Evolutionary conservation across 2,888 invertebrate genomes (phyloP).

Genomic region (Brachynemurus nebulosus): DNA sequence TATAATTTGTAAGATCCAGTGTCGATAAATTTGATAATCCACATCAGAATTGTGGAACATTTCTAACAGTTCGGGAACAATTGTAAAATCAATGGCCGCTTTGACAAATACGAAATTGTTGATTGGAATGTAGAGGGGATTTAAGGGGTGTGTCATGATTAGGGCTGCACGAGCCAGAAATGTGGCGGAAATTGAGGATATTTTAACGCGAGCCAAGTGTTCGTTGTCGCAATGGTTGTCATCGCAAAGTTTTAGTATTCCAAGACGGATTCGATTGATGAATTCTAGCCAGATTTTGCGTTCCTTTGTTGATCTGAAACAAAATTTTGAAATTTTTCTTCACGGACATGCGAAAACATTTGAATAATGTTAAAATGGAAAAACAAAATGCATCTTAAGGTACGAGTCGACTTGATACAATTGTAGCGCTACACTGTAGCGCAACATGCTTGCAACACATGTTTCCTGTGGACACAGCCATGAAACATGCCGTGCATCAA

Average conservation of each 20-base stretch:
- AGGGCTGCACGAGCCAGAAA: constrained; percentile 58
- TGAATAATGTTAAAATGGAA: no score
- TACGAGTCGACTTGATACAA: no score
- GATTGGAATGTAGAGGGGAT: constrained; percentile 64
- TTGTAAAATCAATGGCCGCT: constrained; percentile 55
- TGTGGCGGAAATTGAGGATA: constrained; percentile 46
- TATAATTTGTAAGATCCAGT: constrained; percentile 67
- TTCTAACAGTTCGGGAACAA: constrained; percentile 78
- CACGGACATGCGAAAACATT: no score
- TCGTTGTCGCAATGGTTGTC: constrained; percentile 19
- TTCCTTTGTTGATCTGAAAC: constrained; percentile 38
- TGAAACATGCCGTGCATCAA: no score
- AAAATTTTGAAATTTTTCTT: constrained; percentile 2
- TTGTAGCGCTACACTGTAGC: no score
- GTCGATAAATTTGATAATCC: constrained; percentile 48
- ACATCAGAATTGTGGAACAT: constrained; percentile 69
- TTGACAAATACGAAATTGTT: constrained; percentile 67
- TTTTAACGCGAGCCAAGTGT: no score
- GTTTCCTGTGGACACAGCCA: no score
- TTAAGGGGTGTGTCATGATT: constrained; percentile 57
- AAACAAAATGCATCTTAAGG: no score
- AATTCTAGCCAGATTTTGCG: constrained; percentile 52
- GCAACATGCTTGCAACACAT: no score
- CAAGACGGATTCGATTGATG: constrained; percentile 50
- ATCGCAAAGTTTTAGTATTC: constrained; percentile 31